A percentile compares a stretch with the other conserved stretches of the same genome.
These are phyloP conservation scores for Macrostomum cliftonense DNA, from an alignment of 2,888 invertebrate species.

Conservation along the genomic window DNA sequence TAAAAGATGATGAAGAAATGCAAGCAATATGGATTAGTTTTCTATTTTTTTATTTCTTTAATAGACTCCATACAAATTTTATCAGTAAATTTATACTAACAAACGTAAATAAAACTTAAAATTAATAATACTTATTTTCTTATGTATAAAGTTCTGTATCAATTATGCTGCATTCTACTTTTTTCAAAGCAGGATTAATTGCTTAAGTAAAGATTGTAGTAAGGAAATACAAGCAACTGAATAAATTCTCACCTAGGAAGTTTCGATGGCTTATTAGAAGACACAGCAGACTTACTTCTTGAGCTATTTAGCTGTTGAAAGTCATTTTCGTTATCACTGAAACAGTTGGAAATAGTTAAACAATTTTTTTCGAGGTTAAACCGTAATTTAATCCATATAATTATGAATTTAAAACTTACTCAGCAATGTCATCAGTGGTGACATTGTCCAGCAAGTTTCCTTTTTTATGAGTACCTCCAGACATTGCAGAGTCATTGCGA, in stretches of 20 bases:
- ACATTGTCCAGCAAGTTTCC: slow-evolving; percentile 27
- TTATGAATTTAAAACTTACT: slow-evolving; percentile 16
- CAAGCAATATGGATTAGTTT: no score
- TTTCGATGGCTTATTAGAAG: neutral
- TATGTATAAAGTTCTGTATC: no score
- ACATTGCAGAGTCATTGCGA: slow-evolving; percentile 19
- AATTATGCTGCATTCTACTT: no score
- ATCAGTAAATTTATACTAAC: no score
- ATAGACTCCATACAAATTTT: no score
- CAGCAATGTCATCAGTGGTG: slow-evolving; percentile 27
- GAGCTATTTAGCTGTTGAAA: neutral
- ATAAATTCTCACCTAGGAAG: slow-evolving; percentile 4
- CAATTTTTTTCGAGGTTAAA: neutral
- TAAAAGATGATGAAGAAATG: no score
- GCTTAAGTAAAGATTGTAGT: no score
- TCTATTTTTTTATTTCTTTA: neutral
- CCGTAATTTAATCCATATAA: no score
- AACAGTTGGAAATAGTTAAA: slow-evolving; percentile 6
- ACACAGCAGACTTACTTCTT: neutral
- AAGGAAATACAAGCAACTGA: no score
- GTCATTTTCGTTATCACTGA: slow-evolving; percentile 7
- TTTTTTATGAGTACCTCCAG: slow-evolving; percentile 12
- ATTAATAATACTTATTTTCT: no score
- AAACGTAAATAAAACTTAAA: no score
- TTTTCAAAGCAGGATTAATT: no score